Evolutionary conservation across 2,797 vertebrate species (phyloP), one percentile per base, ranked within the genome.

Genomic region (Crypturellus tataupa): DNA sequence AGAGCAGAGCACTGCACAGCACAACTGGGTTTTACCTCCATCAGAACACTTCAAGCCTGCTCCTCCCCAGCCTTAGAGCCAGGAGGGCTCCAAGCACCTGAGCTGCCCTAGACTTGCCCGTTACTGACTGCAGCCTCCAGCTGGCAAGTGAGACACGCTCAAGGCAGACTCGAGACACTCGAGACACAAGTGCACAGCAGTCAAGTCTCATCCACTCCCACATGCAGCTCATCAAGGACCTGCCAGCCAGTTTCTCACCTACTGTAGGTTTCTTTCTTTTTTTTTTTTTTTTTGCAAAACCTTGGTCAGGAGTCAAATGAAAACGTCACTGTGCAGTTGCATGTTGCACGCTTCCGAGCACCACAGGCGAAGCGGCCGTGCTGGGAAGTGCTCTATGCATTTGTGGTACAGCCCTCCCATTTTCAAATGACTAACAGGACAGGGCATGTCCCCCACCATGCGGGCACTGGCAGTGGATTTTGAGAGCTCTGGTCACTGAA

Each of bases 131-230:
- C 4, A 80, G 53, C 35, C 55, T 80, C 62, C 33, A 63, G n/a
- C 46, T 2, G 27, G 70, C 25, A 72, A 55, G 73, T 0, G 1
- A 59, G 37, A 25, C 35, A 25, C 60, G 40, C 67, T 93, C 46
- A 17, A 37, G 51, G 9, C 24, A 31, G 33, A 3, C 29, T 9
- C 39, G 46, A 27, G 39, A 77, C 58, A 21, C 23, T 25, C 58
- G 1, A 1, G 42, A 10, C 4, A 12, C 3, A 1, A 0, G 0
- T 7, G 12, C 37, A 33, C 10, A 39, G 20, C 42, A 40, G 33
- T 3, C 75, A 53, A 12, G 7, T 5, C 65, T 16, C 42, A 3
- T 8, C 10, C 27, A 44, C 40, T 51, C 62, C 21, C 53, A 51
- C 9, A 3, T 1, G 5, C 16, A 44, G 13, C 55, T 77, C 55